These are phyloP conservation scores for Drosophila histrio DNA, from an alignment of 2,888 invertebrate species.

Conservation along the genomic window DNA sequence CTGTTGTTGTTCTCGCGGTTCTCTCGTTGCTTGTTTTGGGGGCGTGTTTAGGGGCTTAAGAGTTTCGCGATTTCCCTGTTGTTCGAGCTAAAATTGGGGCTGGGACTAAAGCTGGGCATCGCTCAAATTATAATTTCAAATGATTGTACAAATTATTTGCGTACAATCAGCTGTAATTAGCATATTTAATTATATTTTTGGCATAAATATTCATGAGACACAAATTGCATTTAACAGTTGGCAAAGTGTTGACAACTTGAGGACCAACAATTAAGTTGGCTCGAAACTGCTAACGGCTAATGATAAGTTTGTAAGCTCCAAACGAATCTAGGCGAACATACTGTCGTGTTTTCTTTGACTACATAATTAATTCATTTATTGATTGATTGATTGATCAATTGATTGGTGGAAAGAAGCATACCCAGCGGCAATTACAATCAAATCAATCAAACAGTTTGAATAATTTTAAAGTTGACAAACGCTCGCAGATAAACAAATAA, in stretches of 20 bases:
- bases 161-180: constrained; percentile 77
- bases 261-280: constrained; percentile 47
- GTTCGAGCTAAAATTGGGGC: neutral
- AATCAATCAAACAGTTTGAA: neutral
- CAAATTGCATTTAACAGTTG: constrained; percentile 63
- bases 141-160: constrained; percentile 73
- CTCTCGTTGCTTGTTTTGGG: constrained; percentile 12
- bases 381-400: constrained; percentile 46
- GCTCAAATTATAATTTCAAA: constrained; percentile 74
- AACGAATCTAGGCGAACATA: neutral
- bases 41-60: constrained; percentile 35
- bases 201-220: constrained; percentile 74
- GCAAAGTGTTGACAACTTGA: constrained; percentile 61
- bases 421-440: constrained; percentile 13
- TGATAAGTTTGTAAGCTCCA: constrained; percentile 35
- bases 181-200: constrained; percentile 73
- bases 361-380: constrained; percentile 26
- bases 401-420: constrained; percentile 31
- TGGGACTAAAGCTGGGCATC: constrained; percentile 3
- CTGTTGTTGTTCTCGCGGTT: constrained; percentile 20
- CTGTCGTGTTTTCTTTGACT: neutral
- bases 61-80: constrained; percentile 26
- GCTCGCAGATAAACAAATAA: constrained; percentile 11
- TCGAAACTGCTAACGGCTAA: constrained; percentile 33
- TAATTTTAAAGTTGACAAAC: constrained; percentile 19